A percentile compares a stretch with the other conserved stretches of the same genome.
Evolutionary conservation across 2,797 vertebrate species (phyloP).

Genomic region (Onychomys leucogaster): DNA sequence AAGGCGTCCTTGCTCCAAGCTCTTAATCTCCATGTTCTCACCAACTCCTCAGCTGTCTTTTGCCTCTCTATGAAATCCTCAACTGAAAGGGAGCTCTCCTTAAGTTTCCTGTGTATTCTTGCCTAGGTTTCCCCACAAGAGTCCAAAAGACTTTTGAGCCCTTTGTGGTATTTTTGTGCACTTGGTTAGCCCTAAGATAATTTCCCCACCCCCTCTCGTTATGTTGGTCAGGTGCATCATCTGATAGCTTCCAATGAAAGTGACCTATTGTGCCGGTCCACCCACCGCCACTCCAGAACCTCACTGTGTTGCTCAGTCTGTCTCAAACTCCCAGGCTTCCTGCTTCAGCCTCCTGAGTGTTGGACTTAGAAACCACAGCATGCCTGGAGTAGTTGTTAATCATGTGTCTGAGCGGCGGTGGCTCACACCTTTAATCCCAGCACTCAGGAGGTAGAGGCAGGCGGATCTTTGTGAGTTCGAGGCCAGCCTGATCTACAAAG

Average conservation of each 20-base stretch:
- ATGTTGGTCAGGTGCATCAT: not conserved
- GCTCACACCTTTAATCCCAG: too few species aligned
- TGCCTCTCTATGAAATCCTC: too few species aligned
- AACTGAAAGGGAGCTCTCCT: not conserved
- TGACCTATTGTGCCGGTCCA: not conserved
- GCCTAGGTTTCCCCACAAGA: not conserved
- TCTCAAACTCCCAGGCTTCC: not conserved
- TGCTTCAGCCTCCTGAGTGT: not conserved
- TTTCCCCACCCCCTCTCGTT: not conserved
- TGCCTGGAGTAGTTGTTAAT: not conserved
- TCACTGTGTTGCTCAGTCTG: not conserved
- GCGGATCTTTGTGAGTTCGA: too few species aligned
- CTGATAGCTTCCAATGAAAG: slow-evolving; percentile 26
- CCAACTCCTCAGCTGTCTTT: too few species aligned
- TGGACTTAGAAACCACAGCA: not conserved
- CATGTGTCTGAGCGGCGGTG: not conserved
- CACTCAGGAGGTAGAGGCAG: too few species aligned
- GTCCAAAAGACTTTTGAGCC: not conserved
- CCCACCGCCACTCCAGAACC: not conserved
- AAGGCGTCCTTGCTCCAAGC: too few species aligned
- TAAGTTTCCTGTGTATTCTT: not conserved
- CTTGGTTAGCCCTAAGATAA: not conserved
- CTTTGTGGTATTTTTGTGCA: not conserved
- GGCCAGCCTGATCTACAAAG: too few species aligned
- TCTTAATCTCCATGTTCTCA: too few species aligned